phyloP scores from a whole-genome alignment of 2,113 vertebrate genomes.

The Lophius piscatorius region DNA sequence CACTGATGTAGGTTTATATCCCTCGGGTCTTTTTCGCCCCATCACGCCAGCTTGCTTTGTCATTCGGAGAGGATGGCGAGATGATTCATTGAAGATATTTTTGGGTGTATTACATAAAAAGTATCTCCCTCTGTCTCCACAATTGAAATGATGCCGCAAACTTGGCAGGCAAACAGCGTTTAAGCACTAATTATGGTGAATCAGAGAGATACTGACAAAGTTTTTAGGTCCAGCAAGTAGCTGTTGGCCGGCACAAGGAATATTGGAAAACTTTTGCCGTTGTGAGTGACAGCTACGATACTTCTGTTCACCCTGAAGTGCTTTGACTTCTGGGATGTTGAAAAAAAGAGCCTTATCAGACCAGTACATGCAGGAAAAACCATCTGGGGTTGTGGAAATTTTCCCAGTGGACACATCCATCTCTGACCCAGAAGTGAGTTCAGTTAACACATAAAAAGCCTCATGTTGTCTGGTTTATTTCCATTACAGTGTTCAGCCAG shows the following conservation, averaged over 20 bases:
- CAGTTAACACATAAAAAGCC: slow-evolving; percentile 21
- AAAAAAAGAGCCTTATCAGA: slow-evolving; percentile 15
- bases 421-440: slow-evolving; percentile 18
- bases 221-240: slow-evolving; percentile 5
- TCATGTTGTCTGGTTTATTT: slow-evolving; percentile 29
- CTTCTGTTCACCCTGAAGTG: not conserved
- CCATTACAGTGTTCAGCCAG: slow-evolving; percentile 12
- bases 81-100: slow-evolving; percentile 49
- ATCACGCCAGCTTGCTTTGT: slow-evolving; percentile 24
- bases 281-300: not conserved
- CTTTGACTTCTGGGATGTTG: slow-evolving; percentile 7
- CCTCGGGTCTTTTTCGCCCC: slow-evolving; percentile 28
- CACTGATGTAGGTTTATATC: slow-evolving; percentile 45
- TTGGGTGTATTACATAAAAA: slow-evolving; percentile 41
- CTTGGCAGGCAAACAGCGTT: slow-evolving; percentile 39
- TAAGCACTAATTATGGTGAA: slow-evolving; percentile 24
- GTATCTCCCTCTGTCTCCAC: slow-evolving; percentile 46
- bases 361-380: slow-evolving; percentile 28
- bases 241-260: not conserved
- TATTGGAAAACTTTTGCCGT: slow-evolving; percentile 3
- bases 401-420: slow-evolving; percentile 21
- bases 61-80: slow-evolving; percentile 34
- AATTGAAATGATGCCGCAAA: slow-evolving; percentile 20
- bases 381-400: slow-evolving; percentile 40
- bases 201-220: slow-evolving; percentile 10